These are phyloP conservation scores for Pseudomyrmex gracilis DNA, from an alignment of 1,140 invertebrate genomes.

Conservation along the genomic window DNA sequence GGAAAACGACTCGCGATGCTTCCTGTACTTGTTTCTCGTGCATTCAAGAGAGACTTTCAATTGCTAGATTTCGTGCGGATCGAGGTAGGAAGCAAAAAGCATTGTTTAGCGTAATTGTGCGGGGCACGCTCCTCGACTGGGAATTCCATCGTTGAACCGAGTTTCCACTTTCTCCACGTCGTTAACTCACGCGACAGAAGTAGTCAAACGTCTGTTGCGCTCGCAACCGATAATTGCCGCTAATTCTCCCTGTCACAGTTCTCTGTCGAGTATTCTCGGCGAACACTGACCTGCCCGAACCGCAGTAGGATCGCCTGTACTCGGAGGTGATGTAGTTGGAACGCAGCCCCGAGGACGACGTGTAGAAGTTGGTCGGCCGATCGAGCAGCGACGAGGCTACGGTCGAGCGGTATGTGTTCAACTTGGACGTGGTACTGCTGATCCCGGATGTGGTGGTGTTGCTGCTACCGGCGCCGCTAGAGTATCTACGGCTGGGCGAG, in stretches of 20 bases:
- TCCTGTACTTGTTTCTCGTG: not conserved
- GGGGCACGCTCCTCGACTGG: not conserved
- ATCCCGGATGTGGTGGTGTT: conserved; percentile 67
- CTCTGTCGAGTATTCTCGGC: not conserved
- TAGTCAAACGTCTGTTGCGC: not conserved
- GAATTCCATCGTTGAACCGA: conserved; percentile 10
- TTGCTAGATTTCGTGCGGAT: conserved; percentile 1
- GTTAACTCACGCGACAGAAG: not conserved
- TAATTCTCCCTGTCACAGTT: too few relatives aligned
- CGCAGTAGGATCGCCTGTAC: conserved; percentile 70
- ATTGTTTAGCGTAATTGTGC: conserved; percentile 21
- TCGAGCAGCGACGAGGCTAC: conserved; percentile 67
- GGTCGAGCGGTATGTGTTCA: conserved; percentile 71
- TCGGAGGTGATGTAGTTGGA: conserved; percentile 66
- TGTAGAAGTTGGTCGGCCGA: conserved; percentile 70
- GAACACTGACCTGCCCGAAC: conserved; percentile 64
- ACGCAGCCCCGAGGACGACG: conserved; percentile 51
- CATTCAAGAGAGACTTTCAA: conserved; percentile 1
- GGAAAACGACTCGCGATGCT: not conserved
- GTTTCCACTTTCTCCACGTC: conserved; percentile 16
- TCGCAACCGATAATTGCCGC: too few relatives aligned
- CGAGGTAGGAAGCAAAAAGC: conserved; percentile 11
- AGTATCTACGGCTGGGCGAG: conserved; percentile 80
- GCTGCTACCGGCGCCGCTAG: conserved; percentile 72
- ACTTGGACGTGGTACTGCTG: conserved; percentile 68